phyloP scores from a whole-genome alignment of 2,888 invertebrate species.

The Cotesia congregata region DNA sequence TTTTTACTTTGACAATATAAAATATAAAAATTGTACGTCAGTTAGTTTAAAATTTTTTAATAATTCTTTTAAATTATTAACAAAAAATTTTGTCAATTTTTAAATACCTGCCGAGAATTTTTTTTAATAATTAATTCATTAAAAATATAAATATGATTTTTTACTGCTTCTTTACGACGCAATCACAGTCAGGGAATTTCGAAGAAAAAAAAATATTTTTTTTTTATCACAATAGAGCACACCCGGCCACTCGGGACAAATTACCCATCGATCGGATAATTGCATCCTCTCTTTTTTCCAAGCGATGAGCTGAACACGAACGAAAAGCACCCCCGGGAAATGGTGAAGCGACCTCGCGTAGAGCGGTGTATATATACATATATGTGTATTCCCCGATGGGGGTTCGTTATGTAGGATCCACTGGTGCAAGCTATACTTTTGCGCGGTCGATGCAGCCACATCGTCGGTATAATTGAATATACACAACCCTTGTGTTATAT shows the following conservation, averaged over 20 bases:
- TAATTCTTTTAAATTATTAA: too few relatives aligned
- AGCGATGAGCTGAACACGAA: slow-evolving; percentile 20
- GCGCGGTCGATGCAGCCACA: slow-evolving; percentile 56
- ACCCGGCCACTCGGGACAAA: slow-evolving; percentile 40
- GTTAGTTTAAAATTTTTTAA: too few relatives aligned
- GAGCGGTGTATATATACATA: slow-evolving; percentile 11
- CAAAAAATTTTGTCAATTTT: too few relatives aligned
- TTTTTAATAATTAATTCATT: too few relatives aligned
- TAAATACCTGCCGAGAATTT: too few relatives aligned
- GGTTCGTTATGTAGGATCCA: slow-evolving; percentile 6
- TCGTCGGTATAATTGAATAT: slow-evolving; percentile 60
- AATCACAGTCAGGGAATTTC: not conserved
- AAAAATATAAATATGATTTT: too few relatives aligned
- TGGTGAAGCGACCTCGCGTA: slow-evolving; percentile 26
- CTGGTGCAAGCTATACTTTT: slow-evolving; percentile 49
- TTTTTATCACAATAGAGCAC: slow-evolving; percentile 20
- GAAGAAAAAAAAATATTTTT: slow-evolving; percentile 8
- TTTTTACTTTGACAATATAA: too few relatives aligned
- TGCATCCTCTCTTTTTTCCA: slow-evolving; percentile 37
- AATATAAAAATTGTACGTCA: too few relatives aligned
- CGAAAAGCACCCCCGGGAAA: slow-evolving; percentile 36
- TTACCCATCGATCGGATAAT: slow-evolving; percentile 48
- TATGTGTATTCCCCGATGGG: slow-evolving; percentile 24
- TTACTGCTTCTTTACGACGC: not conserved
- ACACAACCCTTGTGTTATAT: slow-evolving; percentile 44